These are phyloP conservation scores for Drosophila sp. DNA, from an alignment of 1,140 invertebrate genomes.

Conservation along the genomic window DNA sequence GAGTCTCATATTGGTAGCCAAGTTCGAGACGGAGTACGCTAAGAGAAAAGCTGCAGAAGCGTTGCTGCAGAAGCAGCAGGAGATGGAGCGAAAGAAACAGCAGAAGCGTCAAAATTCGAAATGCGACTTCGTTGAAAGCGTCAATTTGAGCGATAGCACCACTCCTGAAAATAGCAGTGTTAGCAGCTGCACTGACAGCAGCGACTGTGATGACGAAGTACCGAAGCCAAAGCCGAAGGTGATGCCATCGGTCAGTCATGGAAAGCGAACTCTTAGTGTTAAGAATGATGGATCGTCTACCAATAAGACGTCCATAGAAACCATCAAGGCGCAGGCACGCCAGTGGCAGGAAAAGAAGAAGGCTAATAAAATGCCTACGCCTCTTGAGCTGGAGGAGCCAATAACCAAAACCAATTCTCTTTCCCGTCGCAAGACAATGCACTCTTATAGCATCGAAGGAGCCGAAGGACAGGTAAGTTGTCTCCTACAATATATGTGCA, in stretches of 20 bases:
- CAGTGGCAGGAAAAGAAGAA: not conserved
- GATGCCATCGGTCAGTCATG: not conserved
- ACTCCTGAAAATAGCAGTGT: not conserved
- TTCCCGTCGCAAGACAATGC: not conserved
- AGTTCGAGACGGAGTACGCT: constrained; percentile 36
- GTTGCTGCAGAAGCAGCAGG: not conserved
- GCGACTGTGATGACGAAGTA: not conserved
- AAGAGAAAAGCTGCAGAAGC: not conserved
- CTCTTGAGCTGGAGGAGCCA: not conserved
- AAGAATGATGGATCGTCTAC: not conserved
- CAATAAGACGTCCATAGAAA: not conserved
- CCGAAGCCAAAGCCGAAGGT: not conserved
- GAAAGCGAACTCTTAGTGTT: not conserved
- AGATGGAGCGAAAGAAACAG: not conserved
- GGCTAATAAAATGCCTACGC: not conserved
- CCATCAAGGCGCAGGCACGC: not conserved
- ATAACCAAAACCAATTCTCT: not conserved
- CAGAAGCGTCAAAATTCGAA: not conserved
- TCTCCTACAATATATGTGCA: not conserved
- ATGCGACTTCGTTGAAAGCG: not conserved
- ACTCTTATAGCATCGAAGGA: not conserved
- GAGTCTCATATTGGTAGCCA: constrained; percentile 33
- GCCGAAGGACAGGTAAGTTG: constrained; percentile 17
- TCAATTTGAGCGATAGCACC: not conserved
- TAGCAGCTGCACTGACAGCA: not conserved